Base-by-base conservation (phyloP, 2,113 vertebrate species). In the Callospermophilus lateralis region DNA sequence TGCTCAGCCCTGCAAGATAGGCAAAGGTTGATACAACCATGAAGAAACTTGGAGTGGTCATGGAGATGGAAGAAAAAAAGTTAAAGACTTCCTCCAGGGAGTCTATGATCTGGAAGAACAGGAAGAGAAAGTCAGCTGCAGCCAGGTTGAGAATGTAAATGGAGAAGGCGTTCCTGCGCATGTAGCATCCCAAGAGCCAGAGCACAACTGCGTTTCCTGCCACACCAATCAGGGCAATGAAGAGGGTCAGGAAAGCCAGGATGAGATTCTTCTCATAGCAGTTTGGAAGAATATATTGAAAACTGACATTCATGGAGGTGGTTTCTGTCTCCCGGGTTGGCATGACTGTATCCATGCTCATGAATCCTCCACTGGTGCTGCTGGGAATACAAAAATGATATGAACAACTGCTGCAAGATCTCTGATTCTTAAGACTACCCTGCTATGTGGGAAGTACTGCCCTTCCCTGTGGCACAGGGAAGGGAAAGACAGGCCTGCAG, bases 31-130 rank as follows among this genome's bases (percentile, higher is more conserved):
- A n/a, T 16, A n/a, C 67, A 24, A 30, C 0, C 0, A 6, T n/a
- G 67, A 70, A 20, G 34, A 70, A 70, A 0, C 0, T 6, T 2
- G 24, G 13, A 19, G 26, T 63, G 22, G 7, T 0, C 26, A 19
- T 12, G 6, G 3, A 8, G 26, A 17, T 6, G 6, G 0, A 2
- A 15, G 4, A 1, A 11, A 39, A 42, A 6, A 20, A 1, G 1
- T 3, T 8, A 32, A 42, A 5, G 3, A 73, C 6, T 12, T 3
- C 0, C 6, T 20, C 0, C 39, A 89, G 6, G 12, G 22, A 78
- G 10, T 1, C 9, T 9, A 61, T 2, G 72, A 45, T n/a, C 15
- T n/a, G 37, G 28, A 55, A 72, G 68, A 34, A 65, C 77, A 89
- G 77, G 39, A 87, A 30, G 24, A 93, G 65, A 39, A 80, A 88